Base-by-base conservation (phyloP, 2,888 invertebrate genomes). In the Mythimna lalbum region DNA sequence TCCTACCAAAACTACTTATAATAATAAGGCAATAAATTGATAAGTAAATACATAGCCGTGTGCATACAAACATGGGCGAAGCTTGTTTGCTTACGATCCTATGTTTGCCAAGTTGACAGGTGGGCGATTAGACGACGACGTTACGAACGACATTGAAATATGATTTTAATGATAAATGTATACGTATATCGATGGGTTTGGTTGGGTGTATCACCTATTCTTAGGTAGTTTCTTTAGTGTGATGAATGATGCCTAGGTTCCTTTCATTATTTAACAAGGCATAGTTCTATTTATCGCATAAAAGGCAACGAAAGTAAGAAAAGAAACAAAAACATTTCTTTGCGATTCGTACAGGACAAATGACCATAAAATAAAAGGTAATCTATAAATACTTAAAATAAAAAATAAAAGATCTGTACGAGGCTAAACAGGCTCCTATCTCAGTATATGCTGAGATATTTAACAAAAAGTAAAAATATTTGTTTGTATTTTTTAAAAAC, bases 51-150 rank as follows among this genome's bases (percentile, higher is more conserved):
- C 36, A 64, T 71, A 53, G 23, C 55, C 53, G 52, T 43, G 53
- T 52, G 73, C 64, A 66, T 21, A 66, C 81, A 86, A 85, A 85
- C 70, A 84, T 57, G 73, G 81, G 80, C 63, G 83, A 66, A 84
- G 85, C 83, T 74, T 90, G 88, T 90, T 91, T 90, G 88, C 88
- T 76, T 80, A 86, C 89, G 85, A 89, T 80, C 87, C 89, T 81
- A 72, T 91, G 84, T 91, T 90, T 90, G 86, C 81, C 69, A 78
- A 74, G 70, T 76, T 87, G 89, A 90, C 90, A 90, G 91, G 89
- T 90, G 88, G 87, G 81, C 84, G 90, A 92, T 92, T 90, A 78
- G 53, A 90, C 73, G 71, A 80, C 85, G 84, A 81, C 85, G 84
- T 89, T 88, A 72, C 73, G 76, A 55, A 76, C 70, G 87, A 85